Evolutionary conservation across 2,797 vertebrate genomes (phyloP), one percentile per base, ranked within the genome.

Genomic region (Okamejei kenojei): DNA sequence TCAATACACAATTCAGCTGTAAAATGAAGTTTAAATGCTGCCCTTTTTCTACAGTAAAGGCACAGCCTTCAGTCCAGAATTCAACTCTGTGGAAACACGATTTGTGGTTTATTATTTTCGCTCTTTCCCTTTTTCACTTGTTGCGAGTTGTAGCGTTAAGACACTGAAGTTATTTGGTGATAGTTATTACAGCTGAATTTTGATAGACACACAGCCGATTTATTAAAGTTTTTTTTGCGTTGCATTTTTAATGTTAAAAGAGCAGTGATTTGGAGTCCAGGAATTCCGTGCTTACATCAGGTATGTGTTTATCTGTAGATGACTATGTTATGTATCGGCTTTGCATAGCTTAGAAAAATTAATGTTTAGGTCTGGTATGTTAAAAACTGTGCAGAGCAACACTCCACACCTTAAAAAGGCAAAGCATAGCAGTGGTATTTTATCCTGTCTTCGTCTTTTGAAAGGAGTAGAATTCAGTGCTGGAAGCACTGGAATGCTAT

Each of bases 1-100:
- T 92, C 94, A 93, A 94, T 96, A 90, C 93, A 95, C 95, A 95
- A 95, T 95, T 95, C 95, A 95, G 94, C 95, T 96, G 26, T 92
- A 54, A 74, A 95, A 95, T 94, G 94, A 96, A 95, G 94, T 96
- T 96, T 96, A 95, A 97, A 96, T 96, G 95, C 95, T 97, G 96
- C 94, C 95, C 94, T 96, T 96, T 96, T 94, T 96, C 71, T 29
- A 45, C 38, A 94, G 94, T 93, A 93, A 96, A 95, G 95, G 95
- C 95, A 95, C 95, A 94, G 95, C 68, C 76, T 92, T 74, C 35
- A 23, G 38, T 76, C 71, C 6, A 29, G 71, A 92, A 17, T 76
- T 76, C 68, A 35, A 54, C 26, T 13, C 9, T 38, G 11, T 29
- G 71, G 38, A 76, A 92, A 76, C 71, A 74, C 90, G 29, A 45